Evolutionary conservation across 2,797 vertebrate species (phyloP).

Genomic region (Hozukius guyotensis): DNA sequence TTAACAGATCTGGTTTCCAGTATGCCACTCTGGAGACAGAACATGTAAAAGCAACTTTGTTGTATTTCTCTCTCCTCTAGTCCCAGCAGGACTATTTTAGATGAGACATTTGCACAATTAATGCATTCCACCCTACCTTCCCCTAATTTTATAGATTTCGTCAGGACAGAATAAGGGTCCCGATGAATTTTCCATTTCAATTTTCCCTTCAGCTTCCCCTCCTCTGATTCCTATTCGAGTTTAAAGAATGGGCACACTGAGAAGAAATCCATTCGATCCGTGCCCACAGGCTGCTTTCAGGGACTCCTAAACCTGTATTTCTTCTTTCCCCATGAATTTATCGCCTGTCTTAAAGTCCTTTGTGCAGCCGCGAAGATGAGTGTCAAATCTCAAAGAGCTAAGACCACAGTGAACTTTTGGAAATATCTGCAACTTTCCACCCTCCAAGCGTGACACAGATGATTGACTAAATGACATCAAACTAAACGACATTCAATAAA

Average conservation of each 20-base stretch:
- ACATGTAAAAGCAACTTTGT: neutral
- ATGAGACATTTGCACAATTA: slow-evolving; percentile 55
- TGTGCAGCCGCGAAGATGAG: slow-evolving; percentile 65
- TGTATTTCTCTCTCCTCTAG: neutral
- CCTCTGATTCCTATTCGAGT: slow-evolving; percentile 76
- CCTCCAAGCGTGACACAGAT: slow-evolving; percentile 38
- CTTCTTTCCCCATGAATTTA: slow-evolving; percentile 71
- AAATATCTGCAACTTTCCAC: slow-evolving; percentile 56
- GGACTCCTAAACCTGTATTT: slow-evolving; percentile 77
- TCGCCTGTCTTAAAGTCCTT: slow-evolving; percentile 72
- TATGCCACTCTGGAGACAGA: neutral
- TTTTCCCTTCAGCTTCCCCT: slow-evolving; percentile 44
- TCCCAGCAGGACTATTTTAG: slow-evolving; percentile 3
- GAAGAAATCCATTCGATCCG: slow-evolving; percentile 77
- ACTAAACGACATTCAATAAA: slow-evolving; percentile 31
- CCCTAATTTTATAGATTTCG: slow-evolving; percentile 55
- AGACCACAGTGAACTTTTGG: slow-evolving; percentile 63
- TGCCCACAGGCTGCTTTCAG: slow-evolving; percentile 76
- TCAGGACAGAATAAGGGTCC: slow-evolving; percentile 35
- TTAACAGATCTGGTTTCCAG: neutral
- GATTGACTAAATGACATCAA: slow-evolving; percentile 24
- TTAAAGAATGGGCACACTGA: slow-evolving; percentile 71
- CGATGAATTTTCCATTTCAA: slow-evolving; percentile 63
- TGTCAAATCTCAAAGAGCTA: slow-evolving; percentile 71
- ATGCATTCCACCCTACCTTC: slow-evolving; percentile 23